phyloP scores from a whole-genome alignment of 2,888 invertebrate genomes.

The Amphipoea oculea region DNA sequence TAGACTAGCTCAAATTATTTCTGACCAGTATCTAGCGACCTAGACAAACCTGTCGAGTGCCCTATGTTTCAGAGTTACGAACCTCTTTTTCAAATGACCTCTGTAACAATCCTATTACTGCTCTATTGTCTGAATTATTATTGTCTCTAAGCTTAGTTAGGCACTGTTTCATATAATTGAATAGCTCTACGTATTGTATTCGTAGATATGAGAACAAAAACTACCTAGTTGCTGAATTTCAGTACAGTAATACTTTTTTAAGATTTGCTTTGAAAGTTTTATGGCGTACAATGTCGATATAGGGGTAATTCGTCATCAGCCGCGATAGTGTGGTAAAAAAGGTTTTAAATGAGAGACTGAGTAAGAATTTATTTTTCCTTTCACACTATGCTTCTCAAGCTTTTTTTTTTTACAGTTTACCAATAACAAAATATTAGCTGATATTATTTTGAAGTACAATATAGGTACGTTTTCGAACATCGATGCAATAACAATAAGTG shows the following conservation, averaged over 20 bases:
- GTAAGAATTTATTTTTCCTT: neutral
- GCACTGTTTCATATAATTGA: slow-evolving; percentile 32
- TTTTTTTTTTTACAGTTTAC: neutral
- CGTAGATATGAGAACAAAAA: slow-evolving; percentile 31
- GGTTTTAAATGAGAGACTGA: neutral
- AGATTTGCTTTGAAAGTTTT: slow-evolving; percentile 11
- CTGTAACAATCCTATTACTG: slow-evolving; percentile 29
- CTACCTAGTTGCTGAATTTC: slow-evolving; percentile 2
- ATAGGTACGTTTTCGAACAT: too few relatives aligned
- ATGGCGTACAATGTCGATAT: slow-evolving; percentile 3
- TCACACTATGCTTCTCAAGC: neutral
- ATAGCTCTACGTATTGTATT: slow-evolving; percentile 32
- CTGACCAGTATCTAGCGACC: neutral
- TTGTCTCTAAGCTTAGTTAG: slow-evolving; percentile 27
- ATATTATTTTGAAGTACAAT: neutral
- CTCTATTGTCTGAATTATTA: slow-evolving; percentile 46
- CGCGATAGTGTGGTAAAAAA: neutral
- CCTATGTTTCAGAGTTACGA: slow-evolving; percentile 49
- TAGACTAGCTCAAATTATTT: neutral
- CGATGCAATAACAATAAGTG: too few relatives aligned
- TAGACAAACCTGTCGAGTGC: neutral
- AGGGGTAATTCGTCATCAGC: slow-evolving; percentile 15
- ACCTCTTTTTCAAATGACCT: slow-evolving; percentile 64
- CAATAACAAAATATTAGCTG: neutral
- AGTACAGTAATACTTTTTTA: slow-evolving; percentile 1